Conservation (phyloP, 2,888 invertebrate species). For the Oegoconia quadripuncta region DNA sequence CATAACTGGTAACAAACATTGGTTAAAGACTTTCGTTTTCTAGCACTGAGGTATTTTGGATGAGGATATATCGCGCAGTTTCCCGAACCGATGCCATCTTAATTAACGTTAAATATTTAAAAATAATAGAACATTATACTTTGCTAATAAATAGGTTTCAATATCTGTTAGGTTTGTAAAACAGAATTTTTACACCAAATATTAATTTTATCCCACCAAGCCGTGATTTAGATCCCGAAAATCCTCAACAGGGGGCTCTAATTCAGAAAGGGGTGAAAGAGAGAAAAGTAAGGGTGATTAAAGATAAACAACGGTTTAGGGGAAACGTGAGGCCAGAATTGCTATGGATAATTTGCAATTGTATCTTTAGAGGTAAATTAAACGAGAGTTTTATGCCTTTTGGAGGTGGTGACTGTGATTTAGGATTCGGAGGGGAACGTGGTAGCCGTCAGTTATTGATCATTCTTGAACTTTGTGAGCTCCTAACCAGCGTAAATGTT, state of each 20-base stretch:
- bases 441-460: slow-evolving; percentile 29
- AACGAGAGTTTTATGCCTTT: slow-evolving; percentile 50
- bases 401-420: slow-evolving; percentile 40
- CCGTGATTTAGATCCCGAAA: slow-evolving; percentile 64
- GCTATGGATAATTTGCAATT: slow-evolving; percentile 65
- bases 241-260: slow-evolving; percentile 34
- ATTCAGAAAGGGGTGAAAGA: slow-evolving; percentile 51
- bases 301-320: slow-evolving; percentile 68
- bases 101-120: no score
- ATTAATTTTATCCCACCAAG: slow-evolving; percentile 38
- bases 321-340: slow-evolving; percentile 45
- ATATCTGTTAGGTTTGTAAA: no score
- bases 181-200: slow-evolving; percentile 19
- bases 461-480: slow-evolving; percentile 25
- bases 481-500: slow-evolving; percentile 9
- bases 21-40: no score
- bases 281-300: slow-evolving; percentile 70
- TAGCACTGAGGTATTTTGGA: no score
- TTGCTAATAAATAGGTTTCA: no score
- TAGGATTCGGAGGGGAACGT: slow-evolving; percentile 28
- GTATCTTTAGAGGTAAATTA: slow-evolving; percentile 58
- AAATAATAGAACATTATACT: no score
- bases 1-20: no score
- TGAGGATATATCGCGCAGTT: no score
- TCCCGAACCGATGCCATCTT: no score